Conservation (phyloP, 2,113 vertebrate species). For the Piaya cayana region DNA sequence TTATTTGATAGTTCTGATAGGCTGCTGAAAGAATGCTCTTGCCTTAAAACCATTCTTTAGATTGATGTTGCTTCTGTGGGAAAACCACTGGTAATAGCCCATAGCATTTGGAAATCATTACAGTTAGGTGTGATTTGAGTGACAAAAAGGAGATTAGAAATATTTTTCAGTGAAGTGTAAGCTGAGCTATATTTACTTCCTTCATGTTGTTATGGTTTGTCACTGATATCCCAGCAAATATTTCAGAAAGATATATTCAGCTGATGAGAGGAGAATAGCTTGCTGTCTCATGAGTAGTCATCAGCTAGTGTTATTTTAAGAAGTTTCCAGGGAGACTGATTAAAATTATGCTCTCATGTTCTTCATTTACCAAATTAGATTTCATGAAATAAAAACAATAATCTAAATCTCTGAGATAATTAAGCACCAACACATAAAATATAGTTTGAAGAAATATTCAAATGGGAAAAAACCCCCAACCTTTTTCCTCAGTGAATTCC, state of each 20-base stretch:
- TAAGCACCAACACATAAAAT: not conserved
- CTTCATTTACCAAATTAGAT: not conserved
- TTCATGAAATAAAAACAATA: constrained; percentile 22
- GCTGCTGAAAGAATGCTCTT: constrained; percentile 4
- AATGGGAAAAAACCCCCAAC: not conserved
- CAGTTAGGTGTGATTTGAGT: not conserved
- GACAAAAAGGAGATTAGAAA: constrained; percentile 42
- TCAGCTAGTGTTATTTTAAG: constrained; percentile 37
- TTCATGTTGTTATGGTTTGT: not conserved
- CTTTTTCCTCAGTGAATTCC: not conserved
- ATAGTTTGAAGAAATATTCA: not conserved
- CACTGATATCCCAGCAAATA: constrained; percentile 6
- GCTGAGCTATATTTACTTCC: constrained; percentile 42
- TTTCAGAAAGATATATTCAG: not conserved
- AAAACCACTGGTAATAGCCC: not conserved
- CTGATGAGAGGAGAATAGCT: not conserved
- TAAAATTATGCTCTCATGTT: not conserved
- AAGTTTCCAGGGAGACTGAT: constrained; percentile 2
- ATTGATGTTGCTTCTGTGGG: not conserved
- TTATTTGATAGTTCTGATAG: not conserved
- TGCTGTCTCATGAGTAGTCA: not conserved
- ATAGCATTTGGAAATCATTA: constrained; percentile 38
- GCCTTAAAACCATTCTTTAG: not conserved
- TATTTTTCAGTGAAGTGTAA: constrained; percentile 19
- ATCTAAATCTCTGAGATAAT: not conserved